These are phyloP conservation scores for Chanos chanos DNA, from an alignment of 2,797 vertebrate species.

Conservation along the genomic window DNA sequence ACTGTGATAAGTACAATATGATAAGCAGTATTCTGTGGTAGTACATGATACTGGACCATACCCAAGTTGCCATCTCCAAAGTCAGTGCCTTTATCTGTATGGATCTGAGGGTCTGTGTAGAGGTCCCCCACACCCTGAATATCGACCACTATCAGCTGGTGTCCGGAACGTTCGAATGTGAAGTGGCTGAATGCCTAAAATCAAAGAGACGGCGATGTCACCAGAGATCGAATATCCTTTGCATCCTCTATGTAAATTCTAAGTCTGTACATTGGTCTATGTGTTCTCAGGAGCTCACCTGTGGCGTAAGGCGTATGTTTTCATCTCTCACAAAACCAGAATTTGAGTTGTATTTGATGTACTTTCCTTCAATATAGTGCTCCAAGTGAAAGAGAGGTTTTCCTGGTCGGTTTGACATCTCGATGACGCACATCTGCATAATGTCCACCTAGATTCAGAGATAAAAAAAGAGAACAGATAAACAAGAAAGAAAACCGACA, in stretches of 20 bases:
- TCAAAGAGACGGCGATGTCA: background rate
- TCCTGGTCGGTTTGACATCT: slow-evolving; percentile 80
- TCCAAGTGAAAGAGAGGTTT: slow-evolving; percentile 92
- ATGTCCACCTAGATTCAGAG: slow-evolving; percentile 86
- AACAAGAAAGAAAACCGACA: no score
- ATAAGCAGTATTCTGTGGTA: background rate
- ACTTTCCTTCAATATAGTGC: slow-evolving; percentile 98
- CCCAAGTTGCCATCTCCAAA: slow-evolving; percentile 97
- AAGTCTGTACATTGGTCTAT: background rate
- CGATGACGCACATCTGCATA: slow-evolving; percentile 92
- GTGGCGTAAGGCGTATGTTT: slow-evolving; percentile 91
- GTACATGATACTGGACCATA: slow-evolving; percentile 50
- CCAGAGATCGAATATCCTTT: no score
- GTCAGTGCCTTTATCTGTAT: slow-evolving; percentile 88
- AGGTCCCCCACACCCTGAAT: slow-evolving; percentile 98
- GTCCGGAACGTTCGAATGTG: slow-evolving; percentile 92
- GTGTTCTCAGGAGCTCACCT: slow-evolving; percentile 69
- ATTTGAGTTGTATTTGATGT: slow-evolving; percentile 99
- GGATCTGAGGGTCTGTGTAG: slow-evolving; percentile 98
- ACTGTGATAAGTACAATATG: background rate
- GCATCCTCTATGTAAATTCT: background rate
- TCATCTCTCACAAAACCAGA: slow-evolving; percentile 95
- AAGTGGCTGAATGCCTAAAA: slow-evolving; percentile 95
- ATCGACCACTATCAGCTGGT: slow-evolving; percentile 96
- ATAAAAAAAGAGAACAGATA: background rate